A percentile compares a stretch with the other conserved stretches of the same genome.
phyloP scores from a whole-genome alignment of 2,888 invertebrate genomes.

The Yponomeuta evonymella region DNA sequence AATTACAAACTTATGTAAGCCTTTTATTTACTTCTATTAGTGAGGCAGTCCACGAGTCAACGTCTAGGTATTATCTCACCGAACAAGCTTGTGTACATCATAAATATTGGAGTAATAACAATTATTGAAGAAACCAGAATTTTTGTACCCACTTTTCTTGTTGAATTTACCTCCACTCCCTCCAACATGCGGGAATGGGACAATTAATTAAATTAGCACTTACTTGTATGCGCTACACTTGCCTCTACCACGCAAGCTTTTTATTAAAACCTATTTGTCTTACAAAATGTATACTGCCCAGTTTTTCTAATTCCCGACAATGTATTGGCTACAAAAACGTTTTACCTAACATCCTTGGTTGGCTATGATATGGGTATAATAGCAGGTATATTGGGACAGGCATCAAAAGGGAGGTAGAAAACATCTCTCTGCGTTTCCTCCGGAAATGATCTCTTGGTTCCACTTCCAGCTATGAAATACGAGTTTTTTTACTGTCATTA shows the following conservation, averaged over 20 bases:
- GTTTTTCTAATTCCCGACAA: constrained; percentile 8
- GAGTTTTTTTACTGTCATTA: background rate
- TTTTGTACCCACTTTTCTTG: background rate
- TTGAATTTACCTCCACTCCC: constrained; percentile 21
- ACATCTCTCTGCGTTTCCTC: background rate
- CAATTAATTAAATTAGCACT: constrained; percentile 72
- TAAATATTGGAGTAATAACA: no score
- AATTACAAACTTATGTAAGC: constrained; percentile 30
- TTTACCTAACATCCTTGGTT: no score
- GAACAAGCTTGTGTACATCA: no score
- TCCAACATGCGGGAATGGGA: constrained; percentile 43
- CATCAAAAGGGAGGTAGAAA: background rate
- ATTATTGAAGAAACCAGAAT: background rate
- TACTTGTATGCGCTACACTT: constrained; percentile 47
- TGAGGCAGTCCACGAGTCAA: no score
- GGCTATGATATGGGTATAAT: no score
- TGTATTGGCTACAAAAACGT: no score
- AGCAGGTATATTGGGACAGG: background rate
- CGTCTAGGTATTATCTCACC: no score
- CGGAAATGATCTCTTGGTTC: background rate
- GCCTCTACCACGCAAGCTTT: constrained; percentile 33
- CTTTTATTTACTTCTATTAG: constrained; percentile 4
- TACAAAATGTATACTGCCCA: constrained; percentile 28
- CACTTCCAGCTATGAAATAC: background rate
- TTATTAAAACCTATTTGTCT: constrained; percentile 65